Conservation (phyloP, 2,797 vertebrate genomes). For the Acomys russatus region DNA sequence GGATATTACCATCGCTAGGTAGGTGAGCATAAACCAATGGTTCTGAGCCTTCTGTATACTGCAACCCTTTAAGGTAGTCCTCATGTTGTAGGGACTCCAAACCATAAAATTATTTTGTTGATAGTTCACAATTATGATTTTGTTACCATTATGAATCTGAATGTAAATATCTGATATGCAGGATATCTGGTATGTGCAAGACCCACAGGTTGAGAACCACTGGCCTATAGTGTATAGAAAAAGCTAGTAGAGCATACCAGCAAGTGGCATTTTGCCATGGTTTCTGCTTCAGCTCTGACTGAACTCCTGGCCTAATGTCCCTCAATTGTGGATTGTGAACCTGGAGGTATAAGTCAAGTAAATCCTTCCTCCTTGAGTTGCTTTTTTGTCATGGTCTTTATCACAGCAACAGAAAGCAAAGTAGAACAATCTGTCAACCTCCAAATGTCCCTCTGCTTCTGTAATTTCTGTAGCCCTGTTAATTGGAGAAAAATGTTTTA, state of each 20-base stretch:
- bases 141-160: neutral
- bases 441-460: slow-evolving; percentile 15
- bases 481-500: neutral
- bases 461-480: neutral
- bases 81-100: neutral
- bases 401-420: neutral
- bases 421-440: neutral
- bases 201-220: neutral
- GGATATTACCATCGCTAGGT: neutral
- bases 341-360: neutral
- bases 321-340: neutral
- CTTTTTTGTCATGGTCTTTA: neutral
- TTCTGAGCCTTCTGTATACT: neutral
- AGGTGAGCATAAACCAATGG: neutral
- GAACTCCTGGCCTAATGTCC: neutral
- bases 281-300: neutral
- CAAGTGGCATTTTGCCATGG: neutral
- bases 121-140: neutral
- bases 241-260: neutral
- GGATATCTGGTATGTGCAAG: neutral
- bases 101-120: neutral
- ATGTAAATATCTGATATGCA: neutral
- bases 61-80: neutral
- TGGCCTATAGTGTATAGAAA: neutral
- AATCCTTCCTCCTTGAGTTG: neutral